Evolutionary conservation across 2,888 invertebrate species (phyloP).

Genomic region (Mimumesa dahlbomi): DNA sequence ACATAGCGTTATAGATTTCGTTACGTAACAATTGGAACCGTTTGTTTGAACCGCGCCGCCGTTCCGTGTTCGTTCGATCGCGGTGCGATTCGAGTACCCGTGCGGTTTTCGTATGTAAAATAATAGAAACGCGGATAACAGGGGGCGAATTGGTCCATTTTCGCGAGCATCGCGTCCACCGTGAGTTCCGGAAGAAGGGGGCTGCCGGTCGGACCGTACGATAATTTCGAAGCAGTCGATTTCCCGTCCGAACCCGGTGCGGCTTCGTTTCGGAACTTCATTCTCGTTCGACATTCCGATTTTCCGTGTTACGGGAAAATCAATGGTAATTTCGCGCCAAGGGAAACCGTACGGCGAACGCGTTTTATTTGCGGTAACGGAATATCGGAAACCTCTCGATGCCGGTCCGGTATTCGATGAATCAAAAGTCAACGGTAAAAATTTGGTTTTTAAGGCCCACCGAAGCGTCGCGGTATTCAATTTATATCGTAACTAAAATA

Average conservation of each 20-base stretch:
- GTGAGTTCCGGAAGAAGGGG: slow-evolving; percentile 40
- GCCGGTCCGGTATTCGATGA: too few species aligned
- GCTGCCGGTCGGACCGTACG: slow-evolving; percentile 22
- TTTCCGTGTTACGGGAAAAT: not conserved
- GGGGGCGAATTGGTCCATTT: not conserved
- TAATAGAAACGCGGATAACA: too few species aligned
- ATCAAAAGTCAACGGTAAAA: too few species aligned
- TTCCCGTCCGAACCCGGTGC: slow-evolving; percentile 36
- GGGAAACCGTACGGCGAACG: not conserved
- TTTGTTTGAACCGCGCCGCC: not conserved
- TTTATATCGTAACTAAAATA: too few species aligned
- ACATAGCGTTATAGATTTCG: too few species aligned
- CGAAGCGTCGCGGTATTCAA: too few species aligned
- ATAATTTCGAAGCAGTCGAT: slow-evolving; percentile 48
- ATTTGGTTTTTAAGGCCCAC: too few species aligned
- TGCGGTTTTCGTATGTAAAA: too few species aligned
- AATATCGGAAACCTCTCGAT: not conserved
- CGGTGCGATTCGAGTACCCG: too few species aligned
- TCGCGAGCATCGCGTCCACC: not conserved
- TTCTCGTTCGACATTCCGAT: slow-evolving; percentile 4
- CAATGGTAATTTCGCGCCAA: slow-evolving; percentile 1
- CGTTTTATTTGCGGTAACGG: not conserved
- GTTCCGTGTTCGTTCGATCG: too few species aligned
- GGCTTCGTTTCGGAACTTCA: slow-evolving; percentile 26
- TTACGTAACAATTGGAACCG: slow-evolving; percentile 14